Base-by-base conservation (phyloP, 2,797 vertebrate genomes). In the Silurus aristotelis region DNA sequence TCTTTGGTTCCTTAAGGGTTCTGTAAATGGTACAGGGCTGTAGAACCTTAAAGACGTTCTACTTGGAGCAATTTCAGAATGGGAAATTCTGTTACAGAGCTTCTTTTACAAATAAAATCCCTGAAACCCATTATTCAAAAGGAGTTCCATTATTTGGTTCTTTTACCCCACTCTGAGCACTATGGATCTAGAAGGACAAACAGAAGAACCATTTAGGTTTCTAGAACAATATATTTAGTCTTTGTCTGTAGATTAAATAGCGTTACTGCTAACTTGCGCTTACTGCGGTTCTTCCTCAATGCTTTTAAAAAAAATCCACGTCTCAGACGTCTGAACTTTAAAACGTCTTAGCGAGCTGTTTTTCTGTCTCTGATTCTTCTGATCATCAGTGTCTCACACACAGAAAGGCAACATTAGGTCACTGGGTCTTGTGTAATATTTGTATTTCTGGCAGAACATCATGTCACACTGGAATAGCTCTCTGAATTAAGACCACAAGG, bases 361-460 rank as follows among this genome's bases (percentile, higher is more conserved):
- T 55, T 27, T 77, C 31, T 63, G 17, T 77, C 77, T 82, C 79
- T 87, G 85, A 85, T 58, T 10, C 48, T 0, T 52, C 38, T 38
- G 38, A 38, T 38, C 38, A 38, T 67, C 83, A 25, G 78, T 82
- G 83, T 83, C 78, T 82, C 58, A 61, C 9, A 38, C 46, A 72
- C 15, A 58, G 46, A 38, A 22, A 61, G 55, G 9, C 43, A 15
- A 27, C 20, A 46, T 79, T 46, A 52, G 71, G 68, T 85, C 56
- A 80, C 68, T 56, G 10, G 52, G 71, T 76, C 80, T 88, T 89
- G 83, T 85, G 88, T 71, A 89, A 89, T 82, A 73, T 75, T 68
- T 66, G 80, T 84, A 86, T 83, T 89, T 89, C 87, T 87, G 87
- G 89, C 89, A 89, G 85, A 73, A 89, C 87, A 81, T 84, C 66